These are phyloP conservation scores for Onchidella celtica DNA, from an alignment of 2,888 invertebrate species.

Conservation along the genomic window DNA sequence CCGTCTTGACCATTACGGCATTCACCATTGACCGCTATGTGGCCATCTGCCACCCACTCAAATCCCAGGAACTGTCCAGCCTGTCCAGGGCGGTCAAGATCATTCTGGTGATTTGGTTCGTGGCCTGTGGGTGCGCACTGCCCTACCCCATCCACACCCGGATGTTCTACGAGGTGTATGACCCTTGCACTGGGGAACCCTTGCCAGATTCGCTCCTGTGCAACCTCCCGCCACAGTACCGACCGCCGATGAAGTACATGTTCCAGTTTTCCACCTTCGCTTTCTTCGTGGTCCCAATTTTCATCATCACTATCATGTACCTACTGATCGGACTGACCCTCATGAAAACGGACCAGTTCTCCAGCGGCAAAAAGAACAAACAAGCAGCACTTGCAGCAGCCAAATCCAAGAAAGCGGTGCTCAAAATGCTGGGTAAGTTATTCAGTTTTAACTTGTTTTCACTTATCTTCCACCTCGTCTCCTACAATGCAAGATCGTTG, in stretches of 20 bases:
- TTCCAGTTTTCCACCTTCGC: constrained; percentile 90
- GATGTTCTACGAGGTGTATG: constrained; percentile 64
- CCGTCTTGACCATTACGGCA: constrained; percentile 93
- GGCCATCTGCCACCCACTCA: constrained; percentile 94
- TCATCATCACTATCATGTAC: constrained; percentile 90
- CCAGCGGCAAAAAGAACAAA: constrained; percentile 55
- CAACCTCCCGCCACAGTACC: constrained; percentile 69
- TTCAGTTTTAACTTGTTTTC: no score
- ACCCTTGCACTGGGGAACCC: constrained; percentile 61
- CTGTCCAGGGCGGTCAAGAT: constrained; percentile 89
- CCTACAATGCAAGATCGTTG: no score
- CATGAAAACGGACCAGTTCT: constrained; percentile 51
- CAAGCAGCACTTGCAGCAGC: constrained; percentile 48
- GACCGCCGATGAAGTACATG: constrained; percentile 79
- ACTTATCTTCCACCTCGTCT: no score
- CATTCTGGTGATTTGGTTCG: constrained; percentile 88
- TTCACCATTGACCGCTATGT: constrained; percentile 93
- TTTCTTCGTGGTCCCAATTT: constrained; percentile 89
- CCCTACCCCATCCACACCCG: constrained; percentile 75
- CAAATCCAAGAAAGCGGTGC: constrained; percentile 67
- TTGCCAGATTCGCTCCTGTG: constrained; percentile 72
- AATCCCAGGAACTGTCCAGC: constrained; percentile 90
- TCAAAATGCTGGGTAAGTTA: constrained; percentile 77
- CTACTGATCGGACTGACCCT: constrained; percentile 75
- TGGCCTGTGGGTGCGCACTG: constrained; percentile 87